phyloP scores from a whole-genome alignment of 2,888 invertebrate genomes.

The Ligdia adustata region DNA sequence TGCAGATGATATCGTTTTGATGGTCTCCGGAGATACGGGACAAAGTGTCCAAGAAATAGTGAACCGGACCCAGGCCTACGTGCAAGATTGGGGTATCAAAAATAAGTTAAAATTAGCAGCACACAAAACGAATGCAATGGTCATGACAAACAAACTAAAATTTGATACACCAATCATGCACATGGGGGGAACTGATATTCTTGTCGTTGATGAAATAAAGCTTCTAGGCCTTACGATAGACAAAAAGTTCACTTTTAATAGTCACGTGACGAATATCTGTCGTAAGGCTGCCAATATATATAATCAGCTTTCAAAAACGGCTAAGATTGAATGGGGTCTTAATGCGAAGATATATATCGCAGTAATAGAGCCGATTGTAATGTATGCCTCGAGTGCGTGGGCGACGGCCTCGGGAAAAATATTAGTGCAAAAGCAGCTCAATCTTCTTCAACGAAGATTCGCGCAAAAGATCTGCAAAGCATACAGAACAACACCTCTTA shows the following conservation, averaged over 20 bases:
- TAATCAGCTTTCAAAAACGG: background rate
- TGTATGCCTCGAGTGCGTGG: slow-evolving; percentile 3
- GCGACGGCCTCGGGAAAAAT: background rate
- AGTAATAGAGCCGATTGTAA: background rate
- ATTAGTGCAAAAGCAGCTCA: slow-evolving; percentile 2
- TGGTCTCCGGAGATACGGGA: too few relatives aligned
- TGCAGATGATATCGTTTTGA: too few relatives aligned
- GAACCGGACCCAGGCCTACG: too few relatives aligned
- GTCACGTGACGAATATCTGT: too few relatives aligned
- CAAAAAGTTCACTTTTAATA: background rate
- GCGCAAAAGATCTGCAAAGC: slow-evolving; percentile 5
- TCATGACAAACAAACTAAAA: too few relatives aligned
- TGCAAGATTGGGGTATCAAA: background rate
- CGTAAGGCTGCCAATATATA: background rate
- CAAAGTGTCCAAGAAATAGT: too few relatives aligned
- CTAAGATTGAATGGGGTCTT: too few relatives aligned
- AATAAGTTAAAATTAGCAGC: background rate
- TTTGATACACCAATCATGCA: too few relatives aligned
- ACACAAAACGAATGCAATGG: too few relatives aligned
- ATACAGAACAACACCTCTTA: background rate
- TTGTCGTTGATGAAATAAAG: background rate
- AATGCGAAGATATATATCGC: too few relatives aligned
- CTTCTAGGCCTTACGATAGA: background rate
- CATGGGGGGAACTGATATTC: background rate
- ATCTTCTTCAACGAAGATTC: background rate